Conservation (phyloP, 2,113 vertebrate species). For the Laterallus jamaicensis region DNA sequence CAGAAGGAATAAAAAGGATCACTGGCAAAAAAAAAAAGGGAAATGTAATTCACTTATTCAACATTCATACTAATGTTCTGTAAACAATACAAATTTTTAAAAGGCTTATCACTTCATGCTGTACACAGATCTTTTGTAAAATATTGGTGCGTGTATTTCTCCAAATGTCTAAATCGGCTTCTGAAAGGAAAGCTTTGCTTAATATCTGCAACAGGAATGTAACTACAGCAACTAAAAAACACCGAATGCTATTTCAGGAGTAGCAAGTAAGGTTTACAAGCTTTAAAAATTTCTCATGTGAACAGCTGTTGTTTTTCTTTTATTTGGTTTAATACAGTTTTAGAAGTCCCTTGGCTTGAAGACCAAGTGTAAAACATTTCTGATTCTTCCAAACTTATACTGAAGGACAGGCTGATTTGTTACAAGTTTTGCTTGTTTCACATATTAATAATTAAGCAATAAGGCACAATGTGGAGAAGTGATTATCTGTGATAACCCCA, state of each 20-base stretch:
- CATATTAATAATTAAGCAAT: slow-evolving; percentile 58
- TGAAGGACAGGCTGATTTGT: slow-evolving; percentile 5
- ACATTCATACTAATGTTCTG: slow-evolving; percentile 30
- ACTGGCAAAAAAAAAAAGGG: slow-evolving; percentile 6
- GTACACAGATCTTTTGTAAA: slow-evolving; percentile 31
- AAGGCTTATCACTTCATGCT: slow-evolving; percentile 24
- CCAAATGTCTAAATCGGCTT: background rate
- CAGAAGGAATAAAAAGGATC: slow-evolving; percentile 30
- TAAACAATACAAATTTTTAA: slow-evolving; percentile 25
- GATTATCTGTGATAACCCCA: background rate
- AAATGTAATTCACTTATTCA: slow-evolving; percentile 27
- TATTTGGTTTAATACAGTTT: background rate
- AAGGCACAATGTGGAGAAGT: slow-evolving; percentile 53
- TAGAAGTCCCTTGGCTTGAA: slow-evolving; percentile 21
- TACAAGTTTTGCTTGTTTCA: background rate
- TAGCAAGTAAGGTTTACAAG: slow-evolving; percentile 14
- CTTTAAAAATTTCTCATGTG: slow-evolving; percentile 22
- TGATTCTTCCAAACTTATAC: background rate
- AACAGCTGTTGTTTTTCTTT: background rate
- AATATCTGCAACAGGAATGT: background rate
- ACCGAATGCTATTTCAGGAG: slow-evolving; percentile 17
- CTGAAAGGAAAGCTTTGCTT: slow-evolving; percentile 10
- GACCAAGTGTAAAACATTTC: background rate
- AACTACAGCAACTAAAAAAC: slow-evolving; percentile 17
- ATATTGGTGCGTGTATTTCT: slow-evolving; percentile 36